Evolutionary conservation across 2,888 invertebrate species (phyloP), one percentile per base, ranked within the genome.

Genomic region (Drosophila planitibia): DNA sequence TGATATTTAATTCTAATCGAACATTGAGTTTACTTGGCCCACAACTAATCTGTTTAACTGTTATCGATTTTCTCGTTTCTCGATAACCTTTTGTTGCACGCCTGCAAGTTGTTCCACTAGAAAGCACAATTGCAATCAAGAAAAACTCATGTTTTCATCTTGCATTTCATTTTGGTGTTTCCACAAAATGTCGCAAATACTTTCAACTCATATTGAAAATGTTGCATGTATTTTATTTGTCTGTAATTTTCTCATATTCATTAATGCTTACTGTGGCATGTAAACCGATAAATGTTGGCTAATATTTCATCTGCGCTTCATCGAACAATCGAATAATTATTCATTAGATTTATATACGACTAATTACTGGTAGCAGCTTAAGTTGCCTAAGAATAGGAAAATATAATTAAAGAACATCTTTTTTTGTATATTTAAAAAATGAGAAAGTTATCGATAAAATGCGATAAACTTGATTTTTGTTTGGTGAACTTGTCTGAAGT

Each of bases 21-120:
- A 47, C 58, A 47, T 25, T 58, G 47, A 44, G 47, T 10, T 25
- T 32, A 58, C 32, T 32, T 14, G 41, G 41, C 16, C 30, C 12
- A n/a, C 51, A 30, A 28, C 6, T 51, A 3, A 14, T 25, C 3
- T 30, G 14, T 51, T 39, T 63, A 39, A 30, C 63, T 12, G 25
- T 51, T 49, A 9, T 52, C 44, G 52, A 49, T 33, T 12, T 25
- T 22, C 37, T 33, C 33, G 25, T 4, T 25, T 53, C 35, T 63
- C 25, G 58, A 58, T 58, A 44, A 63, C 33, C 35, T 9, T 25
- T 1, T 41, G 55, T 44, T 55, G 57, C 63, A 63, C 55, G 55
- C 2, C 53, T 70, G 70, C 70, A 61, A 54, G 72, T 28, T 55
- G 25, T 16, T 47, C n/a, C 30, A 41, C n/a, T 12, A 5, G 22